phyloP scores from a whole-genome alignment of 1,140 invertebrate species.

The Drosophila repletoides region DNA sequence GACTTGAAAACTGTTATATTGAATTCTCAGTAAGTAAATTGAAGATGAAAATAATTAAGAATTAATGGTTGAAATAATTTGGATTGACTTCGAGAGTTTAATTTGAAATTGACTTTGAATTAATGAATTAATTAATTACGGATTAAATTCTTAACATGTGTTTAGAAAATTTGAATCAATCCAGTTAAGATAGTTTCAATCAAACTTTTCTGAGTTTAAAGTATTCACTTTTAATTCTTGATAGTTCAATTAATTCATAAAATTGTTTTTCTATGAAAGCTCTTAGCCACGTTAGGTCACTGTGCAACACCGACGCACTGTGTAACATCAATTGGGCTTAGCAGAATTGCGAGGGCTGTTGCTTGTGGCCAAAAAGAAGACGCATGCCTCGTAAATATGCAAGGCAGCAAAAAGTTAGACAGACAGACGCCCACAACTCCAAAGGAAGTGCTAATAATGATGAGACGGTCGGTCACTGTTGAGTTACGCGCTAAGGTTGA shows the following conservation, averaged over 20 bases:
- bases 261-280: neutral
- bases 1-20: neutral
- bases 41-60: no score
- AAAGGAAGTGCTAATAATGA: constrained; percentile 77
- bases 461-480: constrained; percentile 62
- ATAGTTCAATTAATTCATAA: neutral
- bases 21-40: no score
- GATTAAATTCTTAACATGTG: no score
- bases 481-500: constrained; percentile 55
- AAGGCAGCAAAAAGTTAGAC: constrained; percentile 77
- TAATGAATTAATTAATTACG: no score
- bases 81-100: no score
- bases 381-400: constrained; percentile 77
- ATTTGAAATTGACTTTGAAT: no score
- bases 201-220: no score
- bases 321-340: constrained; percentile 62
- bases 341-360: constrained; percentile 49
- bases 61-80: no score
- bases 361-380: constrained; percentile 52
- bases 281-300: constrained; percentile 29
- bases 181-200: no score
- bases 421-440: constrained; percentile 68
- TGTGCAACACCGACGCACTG: constrained; percentile 56
- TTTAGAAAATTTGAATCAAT: no score
- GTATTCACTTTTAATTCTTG: neutral